phyloP scores from a whole-genome alignment of 2,888 invertebrate species.

The Mechanitis messenoides region DNA sequence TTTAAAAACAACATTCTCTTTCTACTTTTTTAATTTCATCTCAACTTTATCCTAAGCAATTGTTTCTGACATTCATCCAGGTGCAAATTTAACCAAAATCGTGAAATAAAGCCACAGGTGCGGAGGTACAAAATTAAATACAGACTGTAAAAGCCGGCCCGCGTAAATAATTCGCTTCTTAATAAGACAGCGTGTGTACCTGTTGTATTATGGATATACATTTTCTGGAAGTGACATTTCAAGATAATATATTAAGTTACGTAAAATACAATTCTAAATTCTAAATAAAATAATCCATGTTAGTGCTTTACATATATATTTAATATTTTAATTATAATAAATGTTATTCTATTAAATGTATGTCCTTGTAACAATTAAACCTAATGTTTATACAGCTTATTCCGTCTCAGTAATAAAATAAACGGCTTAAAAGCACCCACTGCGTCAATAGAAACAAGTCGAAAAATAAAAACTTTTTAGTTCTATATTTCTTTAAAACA shows the following conservation, averaged over 20 bases:
- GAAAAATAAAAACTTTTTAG: too few relatives aligned
- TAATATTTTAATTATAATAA: too few relatives aligned
- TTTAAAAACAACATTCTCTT: too few relatives aligned
- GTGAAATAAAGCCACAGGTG: constrained; percentile 65
- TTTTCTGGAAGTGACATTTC: constrained; percentile 9
- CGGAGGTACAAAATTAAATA: constrained; percentile 53
- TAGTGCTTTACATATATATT: too few relatives aligned
- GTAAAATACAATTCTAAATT: too few relatives aligned
- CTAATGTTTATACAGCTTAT: too few relatives aligned
- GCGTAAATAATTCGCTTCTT: constrained; percentile 56
- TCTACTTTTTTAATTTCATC: too few relatives aligned
- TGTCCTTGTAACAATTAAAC: too few relatives aligned
- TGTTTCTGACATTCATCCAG: constrained; percentile 38
- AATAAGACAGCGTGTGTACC: constrained; percentile 23
- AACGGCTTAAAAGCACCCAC: neutral
- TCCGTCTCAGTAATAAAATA: neutral
- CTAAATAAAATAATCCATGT: too few relatives aligned
- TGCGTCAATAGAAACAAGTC: too few relatives aligned
- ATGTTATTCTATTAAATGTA: too few relatives aligned
- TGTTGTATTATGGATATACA: constrained; percentile 2
- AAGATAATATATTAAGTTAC: neutral
- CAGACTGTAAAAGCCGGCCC: constrained; percentile 38
- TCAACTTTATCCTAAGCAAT: constrained; percentile 17
- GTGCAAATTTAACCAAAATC: constrained; percentile 47
- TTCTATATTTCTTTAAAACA: too few relatives aligned